phyloP scores from a whole-genome alignment of 2,113 vertebrate species.

The Cyrtonyx montezumae region DNA sequence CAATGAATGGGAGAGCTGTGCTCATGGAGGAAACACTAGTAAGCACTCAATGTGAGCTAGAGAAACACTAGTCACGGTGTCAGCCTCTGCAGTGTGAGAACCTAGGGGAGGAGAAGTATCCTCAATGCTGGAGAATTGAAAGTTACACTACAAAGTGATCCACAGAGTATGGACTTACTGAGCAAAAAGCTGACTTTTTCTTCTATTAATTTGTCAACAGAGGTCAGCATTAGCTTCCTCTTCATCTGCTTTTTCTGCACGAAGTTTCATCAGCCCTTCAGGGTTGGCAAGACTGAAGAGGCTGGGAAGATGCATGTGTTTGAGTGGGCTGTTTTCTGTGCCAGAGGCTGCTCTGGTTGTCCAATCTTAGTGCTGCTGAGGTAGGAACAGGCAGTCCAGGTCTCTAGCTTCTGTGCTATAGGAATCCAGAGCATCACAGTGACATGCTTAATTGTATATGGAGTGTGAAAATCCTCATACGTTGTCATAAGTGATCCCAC shows the following conservation, averaged over 20 bases:
- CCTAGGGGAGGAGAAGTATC: background rate
- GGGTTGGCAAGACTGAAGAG: background rate
- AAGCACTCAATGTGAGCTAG: background rate
- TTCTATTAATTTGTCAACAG: conserved; percentile 63
- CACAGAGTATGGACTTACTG: background rate
- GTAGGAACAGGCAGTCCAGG: background rate
- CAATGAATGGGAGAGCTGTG: background rate
- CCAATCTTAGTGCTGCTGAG: background rate
- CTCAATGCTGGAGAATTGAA: background rate
- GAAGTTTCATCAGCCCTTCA: background rate
- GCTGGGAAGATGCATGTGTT: fast-evolving
- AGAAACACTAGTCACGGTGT: background rate
- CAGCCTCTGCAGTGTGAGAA: background rate
- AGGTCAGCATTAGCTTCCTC: conserved; percentile 68
- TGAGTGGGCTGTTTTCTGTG: background rate
- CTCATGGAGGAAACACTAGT: background rate
- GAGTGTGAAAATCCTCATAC: background rate
- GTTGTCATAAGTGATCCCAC: background rate
- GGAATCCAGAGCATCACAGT: background rate
- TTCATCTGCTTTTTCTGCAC: background rate
- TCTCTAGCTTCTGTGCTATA: background rate
- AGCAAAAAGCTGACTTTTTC: conserved; percentile 33
- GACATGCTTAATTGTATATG: background rate
- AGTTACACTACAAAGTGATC: background rate
- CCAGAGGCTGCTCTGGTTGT: background rate